A percentile compares a stretch with the other conserved stretches of the same genome.
These are phyloP conservation scores for Parnassius glacialis DNA, from an alignment of 2,888 invertebrate genomes.

Conservation along the genomic window DNA sequence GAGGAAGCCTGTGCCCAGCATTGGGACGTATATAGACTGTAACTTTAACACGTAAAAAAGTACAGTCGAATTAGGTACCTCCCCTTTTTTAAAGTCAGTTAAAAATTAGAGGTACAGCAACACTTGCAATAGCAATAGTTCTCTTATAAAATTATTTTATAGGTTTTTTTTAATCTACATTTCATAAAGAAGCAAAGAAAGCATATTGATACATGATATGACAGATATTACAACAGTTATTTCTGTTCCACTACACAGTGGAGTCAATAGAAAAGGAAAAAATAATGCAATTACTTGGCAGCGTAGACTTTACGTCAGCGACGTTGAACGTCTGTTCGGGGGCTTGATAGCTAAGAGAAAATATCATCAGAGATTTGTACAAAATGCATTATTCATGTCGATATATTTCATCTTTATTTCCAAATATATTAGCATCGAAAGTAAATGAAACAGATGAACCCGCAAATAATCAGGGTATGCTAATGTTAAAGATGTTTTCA, in stretches of 20 bases:
- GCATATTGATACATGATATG: no score
- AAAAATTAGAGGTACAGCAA: no score
- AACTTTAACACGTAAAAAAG: no score
- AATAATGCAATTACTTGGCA: conserved; percentile 13
- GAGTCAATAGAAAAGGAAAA: conserved; percentile 4
- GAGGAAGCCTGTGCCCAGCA: no score
- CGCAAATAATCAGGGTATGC: conserved; percentile 16
- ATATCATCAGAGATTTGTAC: conserved; percentile 18
- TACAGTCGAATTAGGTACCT: no score
- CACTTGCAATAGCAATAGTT: no score
- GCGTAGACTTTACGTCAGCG: conserved; percentile 1
- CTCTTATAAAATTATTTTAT: no score
- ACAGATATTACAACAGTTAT: no score
- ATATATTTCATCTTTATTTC: conserved; percentile 25
- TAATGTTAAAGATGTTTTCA: conserved; percentile 20
- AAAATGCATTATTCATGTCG: conserved; percentile 25
- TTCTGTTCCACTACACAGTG: neutral
- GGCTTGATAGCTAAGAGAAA: conserved; percentile 1
- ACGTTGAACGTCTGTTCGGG: neutral
- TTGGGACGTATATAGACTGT: no score
- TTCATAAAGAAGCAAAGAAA: no score
- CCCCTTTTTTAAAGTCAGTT: no score
- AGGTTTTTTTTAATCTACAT: no score
- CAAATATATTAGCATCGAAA: conserved; percentile 27
- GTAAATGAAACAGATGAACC: conserved; percentile 19